Evolutionary conservation across 1,140 invertebrate genomes (phyloP).

Genomic region (Probaryconus sp.): DNA sequence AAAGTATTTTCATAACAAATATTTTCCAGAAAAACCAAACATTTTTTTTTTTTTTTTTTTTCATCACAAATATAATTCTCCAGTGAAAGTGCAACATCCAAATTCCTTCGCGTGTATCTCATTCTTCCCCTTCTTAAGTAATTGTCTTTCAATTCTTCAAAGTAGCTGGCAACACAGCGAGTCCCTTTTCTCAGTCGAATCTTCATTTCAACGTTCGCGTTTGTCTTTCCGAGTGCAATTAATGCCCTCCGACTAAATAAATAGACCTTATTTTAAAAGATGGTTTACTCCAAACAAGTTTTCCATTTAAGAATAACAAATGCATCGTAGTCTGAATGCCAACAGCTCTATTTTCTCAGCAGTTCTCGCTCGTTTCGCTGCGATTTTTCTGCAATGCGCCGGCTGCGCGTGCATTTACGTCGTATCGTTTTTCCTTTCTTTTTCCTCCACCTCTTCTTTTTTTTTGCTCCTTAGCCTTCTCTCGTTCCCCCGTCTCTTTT

Average conservation of each 20-base stretch:
- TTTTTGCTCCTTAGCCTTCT: neutral
- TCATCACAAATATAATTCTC: too few relatives aligned
- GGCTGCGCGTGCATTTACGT: slow-evolving; percentile 41
- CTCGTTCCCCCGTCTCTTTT: slow-evolving; percentile 5
- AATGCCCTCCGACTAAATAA: slow-evolving; percentile 4
- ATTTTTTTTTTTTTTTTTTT: too few relatives aligned
- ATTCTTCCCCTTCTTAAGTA: too few relatives aligned
- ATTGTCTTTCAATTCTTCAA: too few relatives aligned
- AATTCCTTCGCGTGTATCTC: too few relatives aligned
- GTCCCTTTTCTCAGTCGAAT: too few relatives aligned
- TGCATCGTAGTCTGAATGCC: slow-evolving; percentile 28
- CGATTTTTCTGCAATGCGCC: slow-evolving; percentile 34
- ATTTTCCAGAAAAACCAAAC: too few relatives aligned
- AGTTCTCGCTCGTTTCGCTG: slow-evolving; percentile 25
- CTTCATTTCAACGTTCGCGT: neutral
- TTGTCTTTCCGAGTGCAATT: slow-evolving; percentile 8
- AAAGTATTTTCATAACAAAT: too few relatives aligned
- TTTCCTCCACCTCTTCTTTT: neutral
- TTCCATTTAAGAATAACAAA: slow-evolving; percentile 53
- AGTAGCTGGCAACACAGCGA: too few relatives aligned
- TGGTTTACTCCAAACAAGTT: slow-evolving; percentile 15
- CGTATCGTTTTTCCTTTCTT: slow-evolving; percentile 38
- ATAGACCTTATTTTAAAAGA: slow-evolving; percentile 5
- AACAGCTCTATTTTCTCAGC: slow-evolving; percentile 35
- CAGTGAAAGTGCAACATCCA: too few relatives aligned